Evolutionary conservation across 2,113 vertebrate species (phyloP), one percentile per base, ranked within the genome.

Genomic region (Sphyrna mokarran): DNA sequence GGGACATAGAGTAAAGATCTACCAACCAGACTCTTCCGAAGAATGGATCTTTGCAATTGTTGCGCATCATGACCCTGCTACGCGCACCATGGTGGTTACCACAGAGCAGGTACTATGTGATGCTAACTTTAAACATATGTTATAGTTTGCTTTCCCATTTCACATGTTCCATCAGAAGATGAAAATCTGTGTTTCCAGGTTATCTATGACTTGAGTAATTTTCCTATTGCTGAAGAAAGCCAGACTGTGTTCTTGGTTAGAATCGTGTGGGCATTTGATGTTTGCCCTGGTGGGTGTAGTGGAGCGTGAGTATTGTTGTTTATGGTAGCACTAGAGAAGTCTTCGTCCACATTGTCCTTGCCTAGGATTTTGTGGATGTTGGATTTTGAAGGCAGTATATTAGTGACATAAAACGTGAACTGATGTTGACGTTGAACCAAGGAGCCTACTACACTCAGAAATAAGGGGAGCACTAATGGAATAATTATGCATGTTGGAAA

Each of bases 21-120:
- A 99, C 96, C 99, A 99, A 96, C 99, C 99, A 37, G 99, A 99
- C 96, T 98, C 98, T 96, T 98, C 98, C 96, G 98, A 98, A 95
- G 97, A 97, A 96, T 99, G 99, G 99, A 97, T 98, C 0, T 97
- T 95, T 96, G 99, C 98, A 69, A 96, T 99, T 95, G 98, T 99
- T 94, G 99, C 98, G 95, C 98, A 98, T 96, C 99, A 99, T 61
- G 98, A 99, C 96, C 98, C 98, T 6, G 97, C 98, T 96, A 98
- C 98, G 7, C 98, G 99, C 96, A 98, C 99, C 95, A 99, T 99
- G 98, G 98, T 99, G 94, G 99, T 99, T 96, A 98, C 98, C 96
- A 93, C 99, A 97, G 98, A 98, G 95, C 98, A 99, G 98, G 99
- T 99, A 97, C 97, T 97, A 95, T 78, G 95, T 68, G 66, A 18